A percentile compares a stretch with the other conserved stretches of the same genome.
Conservation (phyloP, 2,888 invertebrate species). For the Tinea trinotella region DNA sequence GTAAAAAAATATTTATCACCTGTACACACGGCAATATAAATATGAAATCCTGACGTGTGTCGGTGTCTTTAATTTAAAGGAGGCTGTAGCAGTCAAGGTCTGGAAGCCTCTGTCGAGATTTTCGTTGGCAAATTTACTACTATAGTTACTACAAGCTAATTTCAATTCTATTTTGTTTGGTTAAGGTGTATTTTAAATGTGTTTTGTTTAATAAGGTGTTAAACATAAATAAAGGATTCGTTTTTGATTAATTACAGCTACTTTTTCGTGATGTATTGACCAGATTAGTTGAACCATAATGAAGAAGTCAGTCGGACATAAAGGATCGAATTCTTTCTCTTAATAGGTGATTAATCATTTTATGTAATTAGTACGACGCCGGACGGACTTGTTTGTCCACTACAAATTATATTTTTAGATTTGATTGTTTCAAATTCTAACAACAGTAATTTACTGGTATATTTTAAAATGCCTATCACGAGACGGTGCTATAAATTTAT, state of each 20-base stretch:
- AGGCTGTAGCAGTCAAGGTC: constrained; percentile 9
- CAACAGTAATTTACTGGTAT: too few relatives aligned
- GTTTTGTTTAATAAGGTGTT: neutral
- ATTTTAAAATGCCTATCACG: too few relatives aligned
- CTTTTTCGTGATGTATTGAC: constrained; percentile 3
- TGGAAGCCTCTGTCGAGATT: neutral
- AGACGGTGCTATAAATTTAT: too few relatives aligned
- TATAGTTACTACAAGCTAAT: too few relatives aligned
- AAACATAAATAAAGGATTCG: neutral
- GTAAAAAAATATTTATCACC: constrained; percentile 52
- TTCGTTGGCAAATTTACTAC: neutral
- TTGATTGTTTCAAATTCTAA: too few relatives aligned
- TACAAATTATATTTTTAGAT: too few relatives aligned
- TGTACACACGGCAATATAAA: constrained; percentile 38
- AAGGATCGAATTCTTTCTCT: neutral
- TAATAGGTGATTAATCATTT: constrained; percentile 1
- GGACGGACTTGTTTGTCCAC: too few relatives aligned
- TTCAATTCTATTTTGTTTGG: too few relatives aligned
- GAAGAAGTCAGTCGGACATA: neutral
- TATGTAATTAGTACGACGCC: neutral
- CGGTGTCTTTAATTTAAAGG: constrained; percentile 9
- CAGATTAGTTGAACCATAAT: constrained; percentile 1
- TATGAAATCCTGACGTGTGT: constrained; percentile 26
- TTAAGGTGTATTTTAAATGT: too few relatives aligned
- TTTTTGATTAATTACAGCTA: constrained; percentile 1